Percentiles rank a stretch among this genome's conserved stretches.
These are phyloP conservation scores for Castor canadensis DNA, from an alignment of 2,113 vertebrate species.

Conservation along the genomic window DNA sequence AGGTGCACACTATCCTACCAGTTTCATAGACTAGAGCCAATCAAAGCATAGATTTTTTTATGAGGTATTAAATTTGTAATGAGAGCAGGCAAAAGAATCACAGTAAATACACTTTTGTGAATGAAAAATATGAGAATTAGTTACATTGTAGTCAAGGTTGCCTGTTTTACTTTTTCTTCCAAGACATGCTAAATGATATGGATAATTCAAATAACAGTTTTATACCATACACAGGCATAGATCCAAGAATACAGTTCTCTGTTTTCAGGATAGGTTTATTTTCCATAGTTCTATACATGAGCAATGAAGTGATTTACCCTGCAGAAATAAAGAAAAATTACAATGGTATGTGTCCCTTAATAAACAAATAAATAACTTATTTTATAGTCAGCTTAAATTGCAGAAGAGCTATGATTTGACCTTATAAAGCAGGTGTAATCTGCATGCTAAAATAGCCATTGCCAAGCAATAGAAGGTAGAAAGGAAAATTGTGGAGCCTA, in stretches of 20 bases:
- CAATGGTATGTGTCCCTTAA: not conserved
- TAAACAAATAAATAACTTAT: not conserved
- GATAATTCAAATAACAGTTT: not conserved
- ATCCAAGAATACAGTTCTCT: accelerated
- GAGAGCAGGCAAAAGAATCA: not conserved
- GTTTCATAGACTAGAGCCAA: too few relatives aligned
- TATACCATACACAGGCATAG: not conserved
- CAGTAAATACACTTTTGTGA: not conserved
- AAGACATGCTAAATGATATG: not conserved
- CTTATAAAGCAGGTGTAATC: not conserved
- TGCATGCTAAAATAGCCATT: not conserved
- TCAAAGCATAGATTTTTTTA: too few relatives aligned
- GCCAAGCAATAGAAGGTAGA: not conserved
- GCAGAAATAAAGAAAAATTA: not conserved
- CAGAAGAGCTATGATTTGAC: not conserved
- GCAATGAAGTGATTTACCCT: not conserved
- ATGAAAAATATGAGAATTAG: not conserved
- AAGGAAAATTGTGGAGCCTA: not conserved
- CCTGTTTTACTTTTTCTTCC: not conserved
- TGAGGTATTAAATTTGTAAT: not conserved
- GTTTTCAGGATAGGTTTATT: not conserved
- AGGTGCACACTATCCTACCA: too few relatives aligned
- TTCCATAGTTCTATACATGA: not conserved
- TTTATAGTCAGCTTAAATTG: not conserved
- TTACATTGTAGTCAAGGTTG: not conserved